phyloP scores from a whole-genome alignment of 1,140 invertebrate genomes.

The Drosophila kepulauana region DNA sequence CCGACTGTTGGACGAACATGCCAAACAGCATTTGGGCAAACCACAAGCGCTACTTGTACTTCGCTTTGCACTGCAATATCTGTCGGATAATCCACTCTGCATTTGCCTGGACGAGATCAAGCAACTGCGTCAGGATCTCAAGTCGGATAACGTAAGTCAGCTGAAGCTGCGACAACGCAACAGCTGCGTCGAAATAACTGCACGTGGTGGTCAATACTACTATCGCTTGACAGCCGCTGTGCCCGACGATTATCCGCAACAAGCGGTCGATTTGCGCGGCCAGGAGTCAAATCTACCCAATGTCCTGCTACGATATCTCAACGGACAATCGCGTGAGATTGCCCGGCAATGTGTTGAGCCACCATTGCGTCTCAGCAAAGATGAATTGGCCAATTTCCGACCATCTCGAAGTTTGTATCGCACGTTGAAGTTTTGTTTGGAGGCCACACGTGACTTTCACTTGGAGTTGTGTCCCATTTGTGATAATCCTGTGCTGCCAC shows the following conservation, averaged over 20 bases:
- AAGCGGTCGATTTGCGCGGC: constrained; percentile 87
- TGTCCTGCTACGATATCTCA: constrained; percentile 87
- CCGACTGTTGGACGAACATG: constrained; percentile 89
- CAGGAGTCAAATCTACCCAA: constrained; percentile 89
- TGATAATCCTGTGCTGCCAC: constrained; percentile 87
- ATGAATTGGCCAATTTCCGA: constrained; percentile 86
- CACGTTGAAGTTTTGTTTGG: constrained; percentile 88
- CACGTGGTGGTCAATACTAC: constrained; percentile 87
- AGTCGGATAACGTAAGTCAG: constrained; percentile 35
- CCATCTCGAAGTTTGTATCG: constrained; percentile 88
- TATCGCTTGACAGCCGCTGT: constrained; percentile 87
- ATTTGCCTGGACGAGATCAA: constrained; percentile 91
- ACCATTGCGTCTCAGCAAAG: constrained; percentile 86
- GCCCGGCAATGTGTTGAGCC: constrained; percentile 90
- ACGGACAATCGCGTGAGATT: constrained; percentile 89
- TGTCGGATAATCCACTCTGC: constrained; percentile 90
- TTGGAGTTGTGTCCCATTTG: constrained; percentile 89
- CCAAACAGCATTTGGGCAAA: constrained; percentile 87
- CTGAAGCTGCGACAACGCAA: constrained; percentile 90
- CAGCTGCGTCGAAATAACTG: constrained; percentile 87
- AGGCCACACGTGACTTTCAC: constrained; percentile 87
- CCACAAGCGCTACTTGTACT: constrained; percentile 87
- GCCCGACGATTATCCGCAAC: constrained; percentile 89
- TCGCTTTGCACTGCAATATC: constrained; percentile 89
- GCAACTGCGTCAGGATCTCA: constrained; percentile 85